Evolutionary conservation across 2,797 vertebrate genomes (phyloP), one percentile per base, ranked within the genome.

Genomic region (Pelodytes ibericus): DNA sequence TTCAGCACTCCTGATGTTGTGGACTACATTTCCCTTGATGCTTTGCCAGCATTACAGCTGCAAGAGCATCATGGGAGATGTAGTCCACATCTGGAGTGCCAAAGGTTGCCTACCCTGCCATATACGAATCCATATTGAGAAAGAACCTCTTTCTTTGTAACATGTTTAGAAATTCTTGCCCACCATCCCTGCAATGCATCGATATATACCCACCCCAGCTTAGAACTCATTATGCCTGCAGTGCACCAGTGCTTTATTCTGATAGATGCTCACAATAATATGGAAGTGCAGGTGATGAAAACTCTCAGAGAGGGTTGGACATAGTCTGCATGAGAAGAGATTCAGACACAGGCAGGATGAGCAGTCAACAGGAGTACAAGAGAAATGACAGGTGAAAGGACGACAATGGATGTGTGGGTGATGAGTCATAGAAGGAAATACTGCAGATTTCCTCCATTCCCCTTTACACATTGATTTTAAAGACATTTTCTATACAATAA

Each of bases 181-280:
- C 36, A 3, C 29, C 29, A n/a, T 30, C 51, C 36, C 36, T 78
- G 75, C 75, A 78, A 56, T 78, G 56, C 56, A 67, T 72, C 62
- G n/a, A n/a, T 61, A 30, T 16, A 51, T 29, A 66, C 47, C 69
- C 56, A 36, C 70, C 63, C 69, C 62, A 67, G 69, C 62, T 63
- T 29, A 41, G 62, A 68, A 63, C 44, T 56, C 69, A 72, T 72
- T 51, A 67, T 78, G 56, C 75, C 75, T 78, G 75, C 75, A 78
- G 75, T 78, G 75, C 75, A 72, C 51, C 62, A 78, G 63, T 67
- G 56, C 41, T 71, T 53, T 44, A 41, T 30, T 66, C 53, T 64
- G 75, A 71, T 44, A 77, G 49, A 64, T 3, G 44, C 66, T 25
- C 13, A 58, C 3, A 29, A 58, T 39, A 66, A 22, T 74, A 49